phyloP scores from a whole-genome alignment of 2,113 vertebrate species.

The Baryphthengus martii region DNA sequence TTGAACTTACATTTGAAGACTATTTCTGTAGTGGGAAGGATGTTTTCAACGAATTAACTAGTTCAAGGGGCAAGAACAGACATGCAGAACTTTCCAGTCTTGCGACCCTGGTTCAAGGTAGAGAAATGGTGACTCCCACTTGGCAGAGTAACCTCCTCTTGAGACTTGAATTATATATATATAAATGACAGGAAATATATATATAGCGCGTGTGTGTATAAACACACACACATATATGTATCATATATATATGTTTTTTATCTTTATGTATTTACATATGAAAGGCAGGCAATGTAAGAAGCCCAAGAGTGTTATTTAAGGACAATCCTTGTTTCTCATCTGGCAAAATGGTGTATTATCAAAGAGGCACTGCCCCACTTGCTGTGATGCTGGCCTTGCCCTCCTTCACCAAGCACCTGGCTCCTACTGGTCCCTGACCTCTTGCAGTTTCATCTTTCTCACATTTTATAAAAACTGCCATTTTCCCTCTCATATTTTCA shows the following conservation, averaged over 20 bases:
- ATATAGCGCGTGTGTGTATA: too few relatives aligned
- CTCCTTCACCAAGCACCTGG: background rate
- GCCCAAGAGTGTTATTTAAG: too few relatives aligned
- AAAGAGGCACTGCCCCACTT: fast-evolving
- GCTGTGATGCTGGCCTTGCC: background rate
- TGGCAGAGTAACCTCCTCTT: background rate
- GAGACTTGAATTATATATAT: background rate
- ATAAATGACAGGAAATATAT: background rate
- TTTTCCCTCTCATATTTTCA: background rate
- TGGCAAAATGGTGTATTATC: fast-evolving
- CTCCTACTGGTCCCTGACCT: too few relatives aligned
- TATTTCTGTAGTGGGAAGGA: background rate
- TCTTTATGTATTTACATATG: too few relatives aligned
- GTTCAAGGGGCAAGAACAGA: background rate
- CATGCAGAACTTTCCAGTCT: background rate
- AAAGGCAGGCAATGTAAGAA: background rate
- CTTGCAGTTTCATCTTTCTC: background rate
- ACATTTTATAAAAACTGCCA: background rate
- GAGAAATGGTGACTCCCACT: background rate
- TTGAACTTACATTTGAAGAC: background rate
- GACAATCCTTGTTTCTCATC: background rate
- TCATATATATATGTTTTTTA: too few relatives aligned
- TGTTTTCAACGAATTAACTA: background rate
- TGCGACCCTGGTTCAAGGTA: background rate
- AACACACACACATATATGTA: too few relatives aligned